phyloP scores from a whole-genome alignment of 2,797 vertebrate species.

The Trachurus trachurus region DNA sequence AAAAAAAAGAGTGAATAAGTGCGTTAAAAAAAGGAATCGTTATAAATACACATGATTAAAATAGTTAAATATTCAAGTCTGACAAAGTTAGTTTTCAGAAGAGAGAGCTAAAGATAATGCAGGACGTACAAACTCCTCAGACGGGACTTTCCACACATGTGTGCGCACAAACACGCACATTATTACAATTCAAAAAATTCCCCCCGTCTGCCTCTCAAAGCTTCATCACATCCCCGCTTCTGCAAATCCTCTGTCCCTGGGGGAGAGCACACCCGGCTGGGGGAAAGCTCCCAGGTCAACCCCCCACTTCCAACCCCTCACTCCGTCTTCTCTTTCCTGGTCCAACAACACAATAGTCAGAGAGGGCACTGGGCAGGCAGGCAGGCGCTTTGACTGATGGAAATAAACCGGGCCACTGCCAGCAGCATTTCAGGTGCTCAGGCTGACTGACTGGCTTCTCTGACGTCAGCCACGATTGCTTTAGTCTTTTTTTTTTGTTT shows the following conservation, averaged over 20 bases:
- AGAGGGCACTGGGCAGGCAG: conserved; percentile 69
- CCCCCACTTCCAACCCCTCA: conserved; percentile 39
- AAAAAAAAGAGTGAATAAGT: not conserved
- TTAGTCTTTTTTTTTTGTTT: conserved; percentile 44
- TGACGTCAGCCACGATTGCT: conserved; percentile 51
- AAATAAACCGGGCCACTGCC: conserved; percentile 64
- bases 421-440: conserved; percentile 70
- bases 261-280: conserved; percentile 71
- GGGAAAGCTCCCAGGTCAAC: conserved; percentile 69
- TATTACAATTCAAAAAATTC: conserved; percentile 31
- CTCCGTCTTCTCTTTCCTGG: conserved; percentile 76
- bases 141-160: not conserved
- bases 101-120: conserved; percentile 2
- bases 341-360: conserved; percentile 78
- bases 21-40: not conserved
- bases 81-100: conserved; percentile 15
- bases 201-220: conserved; percentile 56
- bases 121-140: not conserved
- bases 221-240: conserved; percentile 73
- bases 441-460: conserved; percentile 43
- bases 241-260: conserved; percentile 76
- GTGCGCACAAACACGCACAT: conserved; percentile 14
- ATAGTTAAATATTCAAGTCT: not conserved
- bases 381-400: conserved; percentile 42
- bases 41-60: not conserved